phyloP scores from a whole-genome alignment of 2,797 vertebrate species.

The Halcyon chelicuti region DNA sequence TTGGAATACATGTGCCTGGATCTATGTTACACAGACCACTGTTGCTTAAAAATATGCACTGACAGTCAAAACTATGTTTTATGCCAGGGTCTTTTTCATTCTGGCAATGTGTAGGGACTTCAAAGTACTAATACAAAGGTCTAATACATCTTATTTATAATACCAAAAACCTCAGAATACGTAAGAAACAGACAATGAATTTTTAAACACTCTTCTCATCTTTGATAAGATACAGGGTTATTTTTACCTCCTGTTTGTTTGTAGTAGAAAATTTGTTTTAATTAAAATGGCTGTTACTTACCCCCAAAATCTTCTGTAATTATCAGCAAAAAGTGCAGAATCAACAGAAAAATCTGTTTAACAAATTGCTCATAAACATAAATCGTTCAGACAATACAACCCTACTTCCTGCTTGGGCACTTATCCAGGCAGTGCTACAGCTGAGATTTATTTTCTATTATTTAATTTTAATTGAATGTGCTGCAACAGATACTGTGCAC shows the following conservation, averaged over 20 bases:
- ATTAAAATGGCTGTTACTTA: background rate
- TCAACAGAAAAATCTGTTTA: conserved; percentile 43
- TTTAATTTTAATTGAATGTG: conserved; percentile 50
- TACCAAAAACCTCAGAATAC: background rate
- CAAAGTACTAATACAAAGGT: background rate
- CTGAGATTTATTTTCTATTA: conserved; percentile 54
- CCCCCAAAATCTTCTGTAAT: background rate
- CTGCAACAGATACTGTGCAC: background rate
- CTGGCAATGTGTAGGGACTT: background rate
- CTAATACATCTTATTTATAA: background rate
- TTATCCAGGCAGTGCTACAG: background rate
- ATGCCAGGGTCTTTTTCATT: background rate
- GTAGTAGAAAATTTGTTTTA: conserved; percentile 14
- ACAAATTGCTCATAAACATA: conserved; percentile 33
- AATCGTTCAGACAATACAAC: conserved; percentile 1
- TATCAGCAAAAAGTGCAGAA: conserved; percentile 31
- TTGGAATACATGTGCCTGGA: background rate
- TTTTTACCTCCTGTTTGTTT: conserved; percentile 37
- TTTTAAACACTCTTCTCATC: conserved; percentile 27
- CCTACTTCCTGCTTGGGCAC: conserved; percentile 23
- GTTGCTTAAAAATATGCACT: background rate
- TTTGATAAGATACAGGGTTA: background rate
- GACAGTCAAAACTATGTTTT: background rate
- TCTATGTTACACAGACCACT: background rate
- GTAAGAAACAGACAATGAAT: conserved; percentile 16